These are phyloP conservation scores for Thripadectes ignobilis DNA, from an alignment of 2,797 vertebrate genomes.

Conservation along the genomic window DNA sequence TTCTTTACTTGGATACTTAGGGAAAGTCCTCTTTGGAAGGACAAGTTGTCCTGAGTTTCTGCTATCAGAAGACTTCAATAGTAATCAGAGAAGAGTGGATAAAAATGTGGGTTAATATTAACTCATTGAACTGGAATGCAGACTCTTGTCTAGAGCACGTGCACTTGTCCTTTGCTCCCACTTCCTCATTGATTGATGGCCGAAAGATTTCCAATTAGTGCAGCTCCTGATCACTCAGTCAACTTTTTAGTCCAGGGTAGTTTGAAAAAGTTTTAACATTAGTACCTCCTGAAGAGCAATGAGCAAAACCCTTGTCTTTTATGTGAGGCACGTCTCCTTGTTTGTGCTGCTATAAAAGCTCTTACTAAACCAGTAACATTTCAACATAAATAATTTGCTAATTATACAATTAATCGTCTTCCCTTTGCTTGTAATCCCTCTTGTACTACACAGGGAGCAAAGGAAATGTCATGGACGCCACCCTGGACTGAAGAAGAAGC, in stretches of 20 bases:
- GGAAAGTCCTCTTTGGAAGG: not conserved
- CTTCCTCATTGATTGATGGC: not conserved
- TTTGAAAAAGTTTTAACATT: not conserved
- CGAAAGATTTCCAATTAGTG: not conserved
- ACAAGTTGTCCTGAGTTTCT: not conserved
- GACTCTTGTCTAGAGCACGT: not conserved
- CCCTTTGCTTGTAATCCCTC: slow-evolving; percentile 36
- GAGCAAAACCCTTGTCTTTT: not conserved
- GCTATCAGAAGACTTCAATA: not conserved
- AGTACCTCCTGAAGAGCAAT: not conserved
- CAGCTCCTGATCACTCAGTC: not conserved
- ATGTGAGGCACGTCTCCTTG: not conserved
- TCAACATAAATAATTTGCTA: slow-evolving; percentile 14
- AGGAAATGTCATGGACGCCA: not conserved
- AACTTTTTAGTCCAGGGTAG: not conserved
- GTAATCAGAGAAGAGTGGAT: not conserved
- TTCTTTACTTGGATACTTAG: not conserved
- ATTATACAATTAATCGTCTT: slow-evolving; percentile 32
- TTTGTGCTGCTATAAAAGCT: slow-evolving; percentile 1
- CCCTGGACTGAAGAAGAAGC: not conserved
- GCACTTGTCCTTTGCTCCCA: not conserved
- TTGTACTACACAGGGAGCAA: slow-evolving; percentile 31
- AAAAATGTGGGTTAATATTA: not conserved
- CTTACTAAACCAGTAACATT: not conserved
- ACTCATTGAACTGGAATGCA: not conserved